Percentiles rank a stretch among this genome's conserved stretches.
Evolutionary conservation across 2,888 invertebrate genomes (phyloP).

Genomic region (Drosophila sordidula): DNA sequence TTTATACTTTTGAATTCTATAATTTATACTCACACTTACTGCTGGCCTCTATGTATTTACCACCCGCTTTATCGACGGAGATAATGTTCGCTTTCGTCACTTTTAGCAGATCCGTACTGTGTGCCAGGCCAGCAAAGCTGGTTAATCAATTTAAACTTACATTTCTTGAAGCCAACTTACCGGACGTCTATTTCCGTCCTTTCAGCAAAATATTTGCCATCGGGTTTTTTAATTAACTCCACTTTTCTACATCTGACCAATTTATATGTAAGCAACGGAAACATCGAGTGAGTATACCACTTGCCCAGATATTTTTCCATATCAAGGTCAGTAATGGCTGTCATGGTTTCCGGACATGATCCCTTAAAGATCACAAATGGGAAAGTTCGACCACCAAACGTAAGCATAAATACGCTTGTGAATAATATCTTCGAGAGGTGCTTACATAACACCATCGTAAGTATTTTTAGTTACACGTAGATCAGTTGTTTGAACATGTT

Average conservation of each 20-base stretch:
- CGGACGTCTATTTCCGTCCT: neutral
- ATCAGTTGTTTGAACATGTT: conserved; percentile 24
- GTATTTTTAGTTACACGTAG: conserved; percentile 9
- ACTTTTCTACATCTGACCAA: conserved; percentile 15
- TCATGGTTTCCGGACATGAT: conserved; percentile 36
- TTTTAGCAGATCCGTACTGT: conserved; percentile 18
- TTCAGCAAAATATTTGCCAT: neutral
- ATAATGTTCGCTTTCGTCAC: neutral
- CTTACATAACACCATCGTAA: neutral
- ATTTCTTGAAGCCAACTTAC: conserved; percentile 21
- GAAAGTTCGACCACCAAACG: neutral
- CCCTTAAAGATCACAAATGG: neutral
- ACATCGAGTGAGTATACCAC: conserved; percentile 42
- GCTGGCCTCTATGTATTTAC: neutral
- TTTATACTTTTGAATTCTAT: neutral
- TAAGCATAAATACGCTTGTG: conserved; percentile 5
- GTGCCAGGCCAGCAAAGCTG: neutral
- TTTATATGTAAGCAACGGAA: neutral
- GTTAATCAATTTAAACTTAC: neutral
- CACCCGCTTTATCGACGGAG: neutral
- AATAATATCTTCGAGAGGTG: neutral
- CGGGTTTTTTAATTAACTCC: neutral
- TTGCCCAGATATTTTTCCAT: conserved; percentile 29
- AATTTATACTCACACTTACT: neutral
- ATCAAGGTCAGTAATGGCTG: conserved; percentile 29